Evolutionary conservation across 2,888 invertebrate genomes (phyloP).

Genomic region (Paralinhomoeus sp.): DNA sequence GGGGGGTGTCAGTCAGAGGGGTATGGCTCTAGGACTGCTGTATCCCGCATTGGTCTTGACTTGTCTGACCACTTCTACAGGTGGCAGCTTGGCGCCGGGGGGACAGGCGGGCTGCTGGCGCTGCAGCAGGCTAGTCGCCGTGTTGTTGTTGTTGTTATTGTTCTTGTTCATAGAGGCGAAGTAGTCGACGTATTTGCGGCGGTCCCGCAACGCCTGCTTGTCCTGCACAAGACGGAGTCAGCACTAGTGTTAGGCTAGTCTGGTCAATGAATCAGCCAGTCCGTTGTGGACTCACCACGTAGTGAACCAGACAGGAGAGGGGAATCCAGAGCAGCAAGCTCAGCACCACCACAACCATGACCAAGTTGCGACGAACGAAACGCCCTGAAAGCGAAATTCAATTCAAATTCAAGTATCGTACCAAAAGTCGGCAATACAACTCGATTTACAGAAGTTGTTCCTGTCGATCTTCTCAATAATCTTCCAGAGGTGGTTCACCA

Average conservation of each 20-base stretch:
- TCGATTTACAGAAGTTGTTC: conserved; percentile 44
- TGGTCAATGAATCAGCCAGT: too few species aligned
- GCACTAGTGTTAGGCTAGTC: too few species aligned
- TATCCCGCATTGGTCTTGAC: background rate
- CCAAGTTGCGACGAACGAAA: conserved; percentile 72
- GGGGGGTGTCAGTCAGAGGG: too few species aligned
- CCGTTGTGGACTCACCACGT: conserved; percentile 42
- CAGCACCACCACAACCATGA: conserved; percentile 66
- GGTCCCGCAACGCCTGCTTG: too few species aligned
- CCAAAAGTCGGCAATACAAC: background rate
- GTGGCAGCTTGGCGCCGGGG: background rate
- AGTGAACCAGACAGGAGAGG: conserved; percentile 52
- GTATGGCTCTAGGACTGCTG: background rate
- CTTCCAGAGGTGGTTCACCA: conserved; percentile 86
- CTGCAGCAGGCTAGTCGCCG: too few species aligned
- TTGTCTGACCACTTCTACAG: background rate
- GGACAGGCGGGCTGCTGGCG: too few species aligned
- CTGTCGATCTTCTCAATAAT: conserved; percentile 89
- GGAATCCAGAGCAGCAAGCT: conserved; percentile 88
- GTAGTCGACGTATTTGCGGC: background rate
- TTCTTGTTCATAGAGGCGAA: background rate
- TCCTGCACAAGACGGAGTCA: too few species aligned
- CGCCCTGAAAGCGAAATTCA: conserved; percentile 32
- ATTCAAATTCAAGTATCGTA: background rate
- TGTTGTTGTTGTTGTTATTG: too few species aligned